Evolutionary conservation across 2,888 invertebrate species (phyloP), one percentile per base, ranked within the genome.

Genomic region (Notodonta dromedarius): DNA sequence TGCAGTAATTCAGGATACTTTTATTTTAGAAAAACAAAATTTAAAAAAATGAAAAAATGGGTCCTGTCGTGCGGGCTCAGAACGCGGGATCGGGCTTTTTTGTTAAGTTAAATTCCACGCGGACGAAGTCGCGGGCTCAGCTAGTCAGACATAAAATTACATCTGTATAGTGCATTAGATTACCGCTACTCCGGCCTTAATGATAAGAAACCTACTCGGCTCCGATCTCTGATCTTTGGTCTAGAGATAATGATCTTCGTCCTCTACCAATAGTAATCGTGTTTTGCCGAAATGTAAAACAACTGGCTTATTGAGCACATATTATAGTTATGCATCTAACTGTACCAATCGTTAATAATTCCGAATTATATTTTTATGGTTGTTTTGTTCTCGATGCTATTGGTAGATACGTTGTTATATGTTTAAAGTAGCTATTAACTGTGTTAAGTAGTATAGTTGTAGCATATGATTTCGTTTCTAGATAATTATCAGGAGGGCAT

Each of bases 131-230:
- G n/a, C n/a, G n/a, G n/a, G n/a, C n/a, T n/a, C n/a, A n/a, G n/a
- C n/a, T n/a, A n/a, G n/a, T n/a, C 62, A 59, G 51, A 32, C 11
- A 56, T 65, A 62, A 42, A 46, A 44, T 56, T 44, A 44, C 46
- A 56, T n/a, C 48, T 14, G 40, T 40, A 48, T 46, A 50, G 14
- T 14, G 39, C 13, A 50, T 50, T 56, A 35, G 13, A 46, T 6
- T 48, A 51, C 68, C 67, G 72, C 46, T 71, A 71, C 7, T 50
- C 35, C 50, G 54, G n/a, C 56, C 48, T 58, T 68, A 60, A 72
- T 62, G 70, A 62, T 70, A 68, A 72, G 62, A 62, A 2, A 24
- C 24, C 24, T 55, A 24, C 59, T 51, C 40, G 51, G 57, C 56
- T 54, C 13, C n/a, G 13, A 60, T 61, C 55, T 54, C 61, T 56